A percentile compares a stretch with the other conserved stretches of the same genome.
Conservation (phyloP, 2,797 vertebrate species). For the Netta rufina region DNA sequence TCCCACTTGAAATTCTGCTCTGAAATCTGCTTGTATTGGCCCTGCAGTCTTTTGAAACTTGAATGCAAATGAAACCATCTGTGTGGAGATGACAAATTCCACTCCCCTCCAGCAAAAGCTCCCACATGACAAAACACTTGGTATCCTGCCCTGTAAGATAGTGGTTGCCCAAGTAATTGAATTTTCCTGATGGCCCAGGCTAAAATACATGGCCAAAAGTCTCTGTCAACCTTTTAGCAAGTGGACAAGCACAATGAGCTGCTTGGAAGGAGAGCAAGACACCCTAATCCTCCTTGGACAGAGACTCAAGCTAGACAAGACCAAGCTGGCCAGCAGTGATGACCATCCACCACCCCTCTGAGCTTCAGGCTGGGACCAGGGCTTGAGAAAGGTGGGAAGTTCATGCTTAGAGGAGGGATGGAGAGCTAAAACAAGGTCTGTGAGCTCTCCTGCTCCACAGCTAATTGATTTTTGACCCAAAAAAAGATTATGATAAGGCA, state of each 20-base stretch:
- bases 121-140: background rate
- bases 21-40: rapidly evolving
- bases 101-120: background rate
- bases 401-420: background rate
- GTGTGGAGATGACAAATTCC: background rate
- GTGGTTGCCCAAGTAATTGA: rapidly evolving
- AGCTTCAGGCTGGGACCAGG: rapidly evolving
- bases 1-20: background rate
- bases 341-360: rapidly evolving
- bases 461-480: rapidly evolving
- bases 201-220: rapidly evolving
- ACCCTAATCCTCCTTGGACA: rapidly evolving
- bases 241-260: background rate
- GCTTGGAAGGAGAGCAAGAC: background rate
- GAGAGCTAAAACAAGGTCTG: background rate
- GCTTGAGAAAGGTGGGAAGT: rapidly evolving
- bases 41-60: background rate
- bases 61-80: background rate
- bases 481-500: background rate
- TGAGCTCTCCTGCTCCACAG: background rate
- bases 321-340: rapidly evolving
- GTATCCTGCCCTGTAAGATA: background rate
- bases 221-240: rapidly evolving
- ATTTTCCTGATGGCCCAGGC: background rate
- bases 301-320: too few relatives aligned